Conservation (phyloP, 2,797 vertebrate genomes). For the Amphiprion clarkii region DNA sequence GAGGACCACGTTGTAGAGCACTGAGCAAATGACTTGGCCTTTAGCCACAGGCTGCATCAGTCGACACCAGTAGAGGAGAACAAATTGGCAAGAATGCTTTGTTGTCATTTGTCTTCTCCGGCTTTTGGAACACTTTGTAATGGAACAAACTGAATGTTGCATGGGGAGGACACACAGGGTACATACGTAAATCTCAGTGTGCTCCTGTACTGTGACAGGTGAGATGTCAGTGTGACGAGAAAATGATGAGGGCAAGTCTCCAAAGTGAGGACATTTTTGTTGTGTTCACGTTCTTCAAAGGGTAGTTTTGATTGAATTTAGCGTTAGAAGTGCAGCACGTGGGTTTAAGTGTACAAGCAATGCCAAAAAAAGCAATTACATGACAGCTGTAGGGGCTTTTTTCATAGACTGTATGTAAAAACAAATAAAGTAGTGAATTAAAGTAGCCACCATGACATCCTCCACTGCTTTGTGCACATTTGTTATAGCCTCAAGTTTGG, state of each 20-base stretch:
- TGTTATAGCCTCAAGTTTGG: too few relatives aligned
- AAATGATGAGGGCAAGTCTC: not conserved
- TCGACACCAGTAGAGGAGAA: not conserved
- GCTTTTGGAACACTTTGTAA: not conserved
- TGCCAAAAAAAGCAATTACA: too few relatives aligned
- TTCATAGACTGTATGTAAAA: not conserved
- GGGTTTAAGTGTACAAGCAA: too few relatives aligned
- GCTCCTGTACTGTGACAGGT: not conserved
- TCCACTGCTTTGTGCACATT: too few relatives aligned
- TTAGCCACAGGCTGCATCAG: slow-evolving; percentile 17
- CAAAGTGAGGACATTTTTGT: not conserved
- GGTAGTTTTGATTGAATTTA: too few relatives aligned
- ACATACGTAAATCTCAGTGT: not conserved
- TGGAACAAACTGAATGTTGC: slow-evolving; percentile 39
- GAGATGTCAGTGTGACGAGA: not conserved
- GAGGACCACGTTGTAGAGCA: slow-evolving; percentile 7
- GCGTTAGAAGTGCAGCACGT: too few relatives aligned
- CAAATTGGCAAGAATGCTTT: slow-evolving; percentile 20
- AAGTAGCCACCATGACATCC: too few relatives aligned
- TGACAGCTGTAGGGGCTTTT: not conserved
- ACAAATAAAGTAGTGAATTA: too few relatives aligned
- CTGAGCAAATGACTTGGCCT: slow-evolving; percentile 35
- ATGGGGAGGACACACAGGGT: not conserved
- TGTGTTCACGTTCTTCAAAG: not conserved
- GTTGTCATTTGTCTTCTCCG: slow-evolving; percentile 1